Conservation (phyloP, 2,113 vertebrate species). For the Pituophis catenifer region DNA sequence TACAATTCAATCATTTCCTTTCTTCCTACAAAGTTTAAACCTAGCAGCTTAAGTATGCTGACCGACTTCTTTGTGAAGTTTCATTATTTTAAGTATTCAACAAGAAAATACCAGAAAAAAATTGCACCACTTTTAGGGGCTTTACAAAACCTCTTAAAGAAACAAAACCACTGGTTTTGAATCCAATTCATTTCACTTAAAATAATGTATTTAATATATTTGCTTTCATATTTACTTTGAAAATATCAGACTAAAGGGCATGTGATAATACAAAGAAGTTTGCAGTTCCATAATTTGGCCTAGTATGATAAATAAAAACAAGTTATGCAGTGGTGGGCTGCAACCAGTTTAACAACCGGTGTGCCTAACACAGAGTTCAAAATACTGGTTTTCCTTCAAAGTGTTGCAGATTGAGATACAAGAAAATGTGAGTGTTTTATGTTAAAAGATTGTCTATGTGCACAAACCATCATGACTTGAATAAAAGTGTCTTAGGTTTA, state of each 20-base stretch:
- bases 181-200: slow-evolving; percentile 18
- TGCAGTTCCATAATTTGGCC: slow-evolving; percentile 38
- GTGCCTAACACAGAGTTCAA: too few species aligned
- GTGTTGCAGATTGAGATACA: not conserved
- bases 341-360: too few species aligned
- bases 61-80: slow-evolving; percentile 49
- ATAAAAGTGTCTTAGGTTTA: not conserved
- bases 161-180: not conserved
- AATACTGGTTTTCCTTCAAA: not conserved
- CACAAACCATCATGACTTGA: not conserved
- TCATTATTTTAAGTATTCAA: slow-evolving; percentile 36
- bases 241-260: slow-evolving; percentile 47
- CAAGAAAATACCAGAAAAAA: slow-evolving; percentile 18
- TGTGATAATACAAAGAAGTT: slow-evolving; percentile 51
- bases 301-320: slow-evolving; percentile 49
- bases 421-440: not conserved
- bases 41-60: slow-evolving; percentile 57
- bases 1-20: slow-evolving; percentile 63
- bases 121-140: not conserved
- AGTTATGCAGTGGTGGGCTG: not conserved
- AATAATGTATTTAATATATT: not conserved
- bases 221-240: not conserved
- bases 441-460: not conserved
- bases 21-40: slow-evolving; percentile 50
- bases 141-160: slow-evolving; percentile 17